Base-by-base conservation (phyloP, 92 coral and sea anemone genomes). In the Bergia puertoricense region DNA sequence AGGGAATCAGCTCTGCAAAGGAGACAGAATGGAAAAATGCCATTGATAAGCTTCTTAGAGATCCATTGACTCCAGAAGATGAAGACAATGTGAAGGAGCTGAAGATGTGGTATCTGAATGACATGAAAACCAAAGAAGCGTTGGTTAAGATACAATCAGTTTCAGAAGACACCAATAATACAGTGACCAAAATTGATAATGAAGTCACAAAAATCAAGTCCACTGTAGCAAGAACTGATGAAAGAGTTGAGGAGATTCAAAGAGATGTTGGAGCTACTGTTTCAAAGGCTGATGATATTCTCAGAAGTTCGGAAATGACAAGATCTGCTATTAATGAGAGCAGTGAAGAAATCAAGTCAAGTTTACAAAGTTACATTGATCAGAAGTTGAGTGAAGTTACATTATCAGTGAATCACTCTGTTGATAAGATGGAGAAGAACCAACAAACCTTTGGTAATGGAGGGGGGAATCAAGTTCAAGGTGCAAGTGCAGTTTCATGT, bases 101-200 rank as follows among this genome's bases (percentile, higher is more conserved):
- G 72, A 40, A 85, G n/a, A 15, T n/a, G 0, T 92, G 95, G 95
- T 88, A 92, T 89, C 43, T 74, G 67, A 82, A 88, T 43, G 95
- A 92, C 56, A 23, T 68, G 74, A 91, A 92, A 18, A 15, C 86
- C n/a, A 92, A 80, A 75, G 76, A 86, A 46, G 57, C 50, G 48
- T 42, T 90, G 37, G 11, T 39, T 42, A 50, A 66, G 46, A 67
- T 90, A 65, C 75, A 81, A 43, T 8, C 41, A 45, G 79, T 85
- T n/a, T 16, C 80, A 44, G 51, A 69, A 11, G 90, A 81, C 36
- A 59, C 54, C 54, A 74, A 80, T 40, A 16, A n/a, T n/a, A n/a
- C n/a, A n/a, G n/a, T n/a, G n/a, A n/a, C n/a, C n/a, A n/a, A n/a
- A n/a, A n/a, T n/a, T n/a, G n/a, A n/a, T n/a, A n/a, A n/a, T 65